These are phyloP conservation scores for Turnix velox DNA, from an alignment of 2,113 vertebrate genomes.

Conservation along the genomic window DNA sequence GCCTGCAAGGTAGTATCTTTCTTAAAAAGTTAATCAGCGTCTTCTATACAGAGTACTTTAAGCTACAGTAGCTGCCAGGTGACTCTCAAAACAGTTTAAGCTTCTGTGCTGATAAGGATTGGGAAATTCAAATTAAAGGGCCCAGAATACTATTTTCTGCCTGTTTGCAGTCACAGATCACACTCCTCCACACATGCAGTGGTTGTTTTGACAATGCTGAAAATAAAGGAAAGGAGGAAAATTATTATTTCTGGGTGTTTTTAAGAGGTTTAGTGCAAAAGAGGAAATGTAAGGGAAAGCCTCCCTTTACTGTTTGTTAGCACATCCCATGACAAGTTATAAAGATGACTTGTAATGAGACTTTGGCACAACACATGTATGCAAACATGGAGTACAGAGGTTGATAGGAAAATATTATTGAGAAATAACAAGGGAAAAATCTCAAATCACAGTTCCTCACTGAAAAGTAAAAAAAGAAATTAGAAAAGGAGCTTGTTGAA, in stretches of 20 bases:
- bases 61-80: neutral
- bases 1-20: neutral
- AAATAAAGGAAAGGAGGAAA: neutral
- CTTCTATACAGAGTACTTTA: neutral
- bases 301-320: neutral
- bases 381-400: neutral
- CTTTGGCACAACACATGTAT: neutral
- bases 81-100: neutral
- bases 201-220: neutral
- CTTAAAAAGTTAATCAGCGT: neutral
- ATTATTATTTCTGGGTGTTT: neutral
- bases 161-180: neutral
- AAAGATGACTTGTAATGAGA: neutral
- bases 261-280: neutral
- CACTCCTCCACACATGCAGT: neutral
- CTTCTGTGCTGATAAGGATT: neutral
- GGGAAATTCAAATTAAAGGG: neutral
- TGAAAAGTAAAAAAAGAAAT: neutral
- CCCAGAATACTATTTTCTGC: neutral
- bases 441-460: neutral
- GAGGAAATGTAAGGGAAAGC: neutral
- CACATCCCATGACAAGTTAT: neutral
- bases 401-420: neutral
- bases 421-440: neutral
- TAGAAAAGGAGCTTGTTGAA: neutral